Evolutionary conservation across 2,888 invertebrate species (phyloP).

Genomic region (Polydrusus cervinus): DNA sequence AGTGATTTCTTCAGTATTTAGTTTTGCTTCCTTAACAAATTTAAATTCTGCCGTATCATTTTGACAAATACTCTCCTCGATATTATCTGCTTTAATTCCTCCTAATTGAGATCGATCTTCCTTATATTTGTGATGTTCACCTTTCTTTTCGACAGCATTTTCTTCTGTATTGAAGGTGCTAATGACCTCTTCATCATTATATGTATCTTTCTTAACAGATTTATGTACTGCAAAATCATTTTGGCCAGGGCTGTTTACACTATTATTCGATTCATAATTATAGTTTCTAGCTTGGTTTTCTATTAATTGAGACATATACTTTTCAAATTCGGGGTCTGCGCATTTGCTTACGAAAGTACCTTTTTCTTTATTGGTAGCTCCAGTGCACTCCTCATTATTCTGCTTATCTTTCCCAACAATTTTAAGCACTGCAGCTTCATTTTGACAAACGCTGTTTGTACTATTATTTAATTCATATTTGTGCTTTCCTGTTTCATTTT

Average conservation of each 20-base stretch:
- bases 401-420: no score
- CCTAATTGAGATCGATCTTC: constrained; percentile 33
- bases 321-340: not conserved
- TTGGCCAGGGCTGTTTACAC: no score
- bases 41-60: not conserved
- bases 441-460: not conserved
- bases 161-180: not conserved
- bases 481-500: constrained; percentile 22
- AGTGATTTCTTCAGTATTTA: no score
- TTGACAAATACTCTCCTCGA: not conserved
- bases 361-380: not conserved
- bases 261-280: no score
- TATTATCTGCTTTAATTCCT: not conserved
- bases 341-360: not conserved
- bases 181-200: not conserved
- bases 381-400: no score
- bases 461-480: not conserved
- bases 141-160: not conserved
- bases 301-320: constrained; percentile 34
- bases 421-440: not conserved
- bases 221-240: not conserved
- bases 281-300: constrained; percentile 22
- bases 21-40: not conserved
- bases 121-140: not conserved
- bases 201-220: not conserved